phyloP scores from a whole-genome alignment of 2,113 vertebrate species.

The Scytalopus superciliaris region DNA sequence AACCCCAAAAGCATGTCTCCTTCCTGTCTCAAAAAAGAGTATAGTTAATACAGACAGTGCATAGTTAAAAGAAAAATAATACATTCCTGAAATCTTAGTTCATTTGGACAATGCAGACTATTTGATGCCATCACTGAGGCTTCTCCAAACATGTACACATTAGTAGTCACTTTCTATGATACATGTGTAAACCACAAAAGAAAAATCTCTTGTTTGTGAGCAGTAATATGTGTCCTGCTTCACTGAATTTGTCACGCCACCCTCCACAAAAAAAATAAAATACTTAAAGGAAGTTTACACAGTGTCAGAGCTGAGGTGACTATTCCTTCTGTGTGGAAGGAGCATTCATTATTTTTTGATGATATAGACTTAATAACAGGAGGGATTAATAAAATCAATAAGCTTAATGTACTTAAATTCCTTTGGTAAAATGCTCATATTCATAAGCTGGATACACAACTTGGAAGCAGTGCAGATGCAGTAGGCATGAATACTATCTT shows the following conservation, averaged over 20 bases:
- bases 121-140: conserved; percentile 59
- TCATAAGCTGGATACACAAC: conserved; percentile 61
- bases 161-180: conserved; percentile 48
- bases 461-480: conserved; percentile 68
- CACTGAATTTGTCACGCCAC: conserved; percentile 31
- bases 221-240: conserved; percentile 34
- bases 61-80: conserved; percentile 42
- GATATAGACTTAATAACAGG: conserved; percentile 37
- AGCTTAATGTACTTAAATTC: conserved; percentile 58
- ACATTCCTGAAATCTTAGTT: conserved; percentile 57
- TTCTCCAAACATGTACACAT: conserved; percentile 57
- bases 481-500: conserved; percentile 79
- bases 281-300: conserved; percentile 54
- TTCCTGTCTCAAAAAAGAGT: conserved; percentile 45
- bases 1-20: neutral
- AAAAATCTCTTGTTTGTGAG: conserved; percentile 62
- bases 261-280: neutral
- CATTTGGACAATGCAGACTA: conserved; percentile 56
- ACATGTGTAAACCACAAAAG: conserved; percentile 51
- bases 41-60: conserved; percentile 49
- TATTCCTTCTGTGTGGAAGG: conserved; percentile 38
- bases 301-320: conserved; percentile 48
- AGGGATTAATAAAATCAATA: conserved; percentile 13
- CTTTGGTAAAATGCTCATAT: conserved; percentile 51
- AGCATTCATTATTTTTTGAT: conserved; percentile 32